Evolutionary conservation across 2,888 invertebrate genomes (phyloP).

Genomic region (Cylindroiulus punctatus): DNA sequence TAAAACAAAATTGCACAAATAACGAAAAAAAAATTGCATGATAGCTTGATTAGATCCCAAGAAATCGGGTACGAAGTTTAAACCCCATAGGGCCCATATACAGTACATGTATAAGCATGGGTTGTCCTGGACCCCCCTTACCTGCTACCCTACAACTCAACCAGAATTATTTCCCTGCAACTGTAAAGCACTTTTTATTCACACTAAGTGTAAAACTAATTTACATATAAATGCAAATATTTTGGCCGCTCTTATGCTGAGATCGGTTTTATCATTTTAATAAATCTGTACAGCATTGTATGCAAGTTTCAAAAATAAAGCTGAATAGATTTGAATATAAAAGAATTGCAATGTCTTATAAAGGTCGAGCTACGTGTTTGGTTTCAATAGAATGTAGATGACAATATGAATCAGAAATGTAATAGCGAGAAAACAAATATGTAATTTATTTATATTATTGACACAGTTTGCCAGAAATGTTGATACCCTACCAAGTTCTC

Average conservation of each 20-base stretch:
- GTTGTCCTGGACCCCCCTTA: no score
- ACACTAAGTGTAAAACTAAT: background rate
- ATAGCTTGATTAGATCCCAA: no score
- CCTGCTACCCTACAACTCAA: background rate
- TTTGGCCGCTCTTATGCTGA: background rate
- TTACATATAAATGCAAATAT: background rate
- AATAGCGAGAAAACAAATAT: slow-evolving; percentile 33
- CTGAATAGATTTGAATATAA: slow-evolving; percentile 19
- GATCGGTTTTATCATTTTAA: background rate
- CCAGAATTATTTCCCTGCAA: background rate
- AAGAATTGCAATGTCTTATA: background rate
- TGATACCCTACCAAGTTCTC: background rate
- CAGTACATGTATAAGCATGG: no score
- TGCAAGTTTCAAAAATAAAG: slow-evolving; percentile 3
- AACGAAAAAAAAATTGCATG: no score
- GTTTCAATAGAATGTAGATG: background rate
- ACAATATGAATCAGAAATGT: slow-evolving; percentile 2
- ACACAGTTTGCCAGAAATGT: slow-evolving; percentile 6
- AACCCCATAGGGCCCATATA: no score
- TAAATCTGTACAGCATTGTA: background rate
- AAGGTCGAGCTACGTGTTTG: background rate
- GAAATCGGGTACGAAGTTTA: no score
- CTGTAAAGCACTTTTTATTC: background rate
- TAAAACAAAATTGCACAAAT: no score
- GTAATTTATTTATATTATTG: slow-evolving; percentile 18